Conservation (phyloP, 2,113 vertebrate genomes). For the Lampris megalopsis region DNA sequence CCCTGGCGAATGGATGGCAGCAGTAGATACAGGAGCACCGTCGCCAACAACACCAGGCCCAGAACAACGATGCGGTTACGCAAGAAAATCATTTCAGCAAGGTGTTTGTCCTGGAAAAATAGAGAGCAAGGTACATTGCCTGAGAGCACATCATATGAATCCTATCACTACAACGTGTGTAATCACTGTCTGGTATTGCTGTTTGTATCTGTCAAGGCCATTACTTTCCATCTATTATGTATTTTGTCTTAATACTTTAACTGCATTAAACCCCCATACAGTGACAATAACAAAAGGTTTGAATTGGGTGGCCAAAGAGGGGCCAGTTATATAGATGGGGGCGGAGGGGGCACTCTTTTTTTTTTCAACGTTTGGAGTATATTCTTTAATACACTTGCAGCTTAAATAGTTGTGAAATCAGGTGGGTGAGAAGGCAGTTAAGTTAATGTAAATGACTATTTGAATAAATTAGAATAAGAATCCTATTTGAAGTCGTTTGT, state of each 20-base stretch:
- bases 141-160: slow-evolving; percentile 2
- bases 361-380: too few species aligned
- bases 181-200: neutral
- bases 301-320: too few species aligned
- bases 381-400: too few species aligned
- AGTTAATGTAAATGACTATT: too few species aligned
- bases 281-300: too few species aligned
- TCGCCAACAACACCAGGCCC: slow-evolving; percentile 85
- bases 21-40: slow-evolving; percentile 87
- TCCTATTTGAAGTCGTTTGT: too few species aligned
- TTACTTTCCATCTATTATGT: neutral
- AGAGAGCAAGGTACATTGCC: slow-evolving; percentile 16
- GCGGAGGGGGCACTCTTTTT: too few species aligned
- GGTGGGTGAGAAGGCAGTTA: too few species aligned
- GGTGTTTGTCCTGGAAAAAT: slow-evolving; percentile 38
- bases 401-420: too few species aligned
- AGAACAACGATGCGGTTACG: slow-evolving; percentile 85
- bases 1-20: slow-evolving; percentile 84
- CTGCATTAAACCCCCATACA: too few species aligned
- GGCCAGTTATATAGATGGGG: too few species aligned
- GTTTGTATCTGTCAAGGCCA: neutral
- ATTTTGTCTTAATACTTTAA: neutral
- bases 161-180: neutral
- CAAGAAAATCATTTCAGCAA: slow-evolving; percentile 78
- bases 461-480: too few species aligned